These are phyloP conservation scores for Eolophus roseicapilla DNA, from an alignment of 2,113 vertebrate species.

Conservation along the genomic window DNA sequence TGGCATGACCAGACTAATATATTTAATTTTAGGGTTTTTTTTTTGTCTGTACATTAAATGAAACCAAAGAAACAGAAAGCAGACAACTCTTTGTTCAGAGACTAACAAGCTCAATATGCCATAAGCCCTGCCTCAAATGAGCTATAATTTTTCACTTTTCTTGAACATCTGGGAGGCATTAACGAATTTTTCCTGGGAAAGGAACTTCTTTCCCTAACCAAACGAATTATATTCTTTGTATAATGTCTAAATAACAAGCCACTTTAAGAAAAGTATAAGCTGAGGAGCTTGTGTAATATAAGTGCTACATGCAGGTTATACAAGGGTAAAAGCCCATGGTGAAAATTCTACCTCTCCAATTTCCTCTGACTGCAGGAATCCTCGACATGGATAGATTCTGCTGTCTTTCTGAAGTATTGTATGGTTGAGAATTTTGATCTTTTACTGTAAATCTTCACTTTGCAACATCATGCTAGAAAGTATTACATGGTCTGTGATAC, in stretches of 20 bases:
- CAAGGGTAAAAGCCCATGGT: neutral
- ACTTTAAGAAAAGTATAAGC: conserved; percentile 48
- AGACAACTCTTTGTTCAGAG: too few relatives aligned
- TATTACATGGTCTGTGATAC: neutral
- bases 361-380: neutral
- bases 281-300: conserved; percentile 3
- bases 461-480: neutral
- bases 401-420: neutral
- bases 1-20: conserved; percentile 4
- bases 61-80: too few relatives aligned
- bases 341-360: neutral
- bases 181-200: conserved; percentile 60
- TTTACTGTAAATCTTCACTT: neutral
- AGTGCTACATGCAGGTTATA: neutral
- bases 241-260: conserved; percentile 51
- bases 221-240: conserved; percentile 33
- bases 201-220: conserved; percentile 42
- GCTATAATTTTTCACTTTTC: too few relatives aligned
- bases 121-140: too few relatives aligned
- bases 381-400: neutral
- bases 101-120: too few relatives aligned
- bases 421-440: neutral
- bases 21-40: conserved; percentile 14
- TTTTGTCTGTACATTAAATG: neutral
- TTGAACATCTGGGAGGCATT: too few relatives aligned